These are phyloP conservation scores for Kuschelorhynchus macadamiae DNA, from an alignment of 2,888 invertebrate species.

Conservation along the genomic window DNA sequence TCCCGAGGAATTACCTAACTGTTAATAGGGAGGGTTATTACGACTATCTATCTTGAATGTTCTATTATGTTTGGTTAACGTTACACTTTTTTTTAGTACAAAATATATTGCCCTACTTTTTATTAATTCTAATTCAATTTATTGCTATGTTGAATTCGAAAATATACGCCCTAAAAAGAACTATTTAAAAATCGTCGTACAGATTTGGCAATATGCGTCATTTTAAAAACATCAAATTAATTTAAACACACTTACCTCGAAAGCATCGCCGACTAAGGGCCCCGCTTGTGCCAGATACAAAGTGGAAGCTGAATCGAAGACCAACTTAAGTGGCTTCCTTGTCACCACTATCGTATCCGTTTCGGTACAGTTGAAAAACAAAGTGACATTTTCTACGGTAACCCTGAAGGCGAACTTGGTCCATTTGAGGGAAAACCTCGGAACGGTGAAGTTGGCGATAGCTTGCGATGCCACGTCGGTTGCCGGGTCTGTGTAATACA, in stretches of 20 bases:
- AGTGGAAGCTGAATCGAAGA: slow-evolving; percentile 94
- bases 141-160: too few species aligned
- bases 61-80: too few species aligned
- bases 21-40: too few species aligned
- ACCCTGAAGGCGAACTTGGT: slow-evolving; percentile 82
- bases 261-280: slow-evolving; percentile 85
- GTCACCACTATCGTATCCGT: slow-evolving; percentile 79
- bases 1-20: too few species aligned
- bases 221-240: not conserved
- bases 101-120: too few species aligned
- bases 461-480: slow-evolving; percentile 67
- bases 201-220: too few species aligned
- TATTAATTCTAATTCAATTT: too few species aligned
- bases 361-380: slow-evolving; percentile 90
- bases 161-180: too few species aligned
- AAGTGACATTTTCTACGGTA: slow-evolving; percentile 81
- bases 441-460: slow-evolving; percentile 74
- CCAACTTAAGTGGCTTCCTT: slow-evolving; percentile 82
- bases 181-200: too few species aligned
- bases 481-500: slow-evolving; percentile 86
- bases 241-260: slow-evolving; percentile 81
- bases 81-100: too few species aligned
- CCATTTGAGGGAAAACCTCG: slow-evolving; percentile 83
- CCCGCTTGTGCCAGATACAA: slow-evolving; percentile 96
- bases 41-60: too few species aligned